Evolutionary conservation across 2,797 vertebrate genomes (phyloP).

Genomic region (Hemibagrus guttatus): DNA sequence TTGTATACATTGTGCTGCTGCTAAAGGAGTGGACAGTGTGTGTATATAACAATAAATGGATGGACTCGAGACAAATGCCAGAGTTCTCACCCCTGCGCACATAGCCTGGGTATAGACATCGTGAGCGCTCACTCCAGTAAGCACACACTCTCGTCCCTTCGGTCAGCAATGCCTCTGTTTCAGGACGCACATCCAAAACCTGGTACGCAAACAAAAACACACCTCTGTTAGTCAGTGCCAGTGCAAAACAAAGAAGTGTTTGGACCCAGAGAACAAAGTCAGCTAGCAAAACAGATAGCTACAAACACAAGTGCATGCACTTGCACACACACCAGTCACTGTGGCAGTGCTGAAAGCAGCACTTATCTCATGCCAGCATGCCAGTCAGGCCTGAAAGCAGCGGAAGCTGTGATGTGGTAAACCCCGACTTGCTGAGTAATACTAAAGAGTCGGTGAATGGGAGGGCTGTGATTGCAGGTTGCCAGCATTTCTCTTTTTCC

Average conservation of each 20-base stretch:
- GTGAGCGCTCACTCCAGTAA: conserved; percentile 95
- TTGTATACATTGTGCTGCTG: no score
- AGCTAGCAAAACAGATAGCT: conserved; percentile 47
- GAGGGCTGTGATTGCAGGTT: conserved; percentile 79
- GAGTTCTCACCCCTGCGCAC: conserved; percentile 82
- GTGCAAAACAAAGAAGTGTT: conserved; percentile 54
- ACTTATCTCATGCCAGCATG: conserved; percentile 81
- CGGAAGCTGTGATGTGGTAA: conserved; percentile 80
- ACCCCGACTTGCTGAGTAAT: conserved; percentile 83
- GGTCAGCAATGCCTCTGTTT: conserved; percentile 79
- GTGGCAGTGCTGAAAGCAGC: conserved; percentile 73
- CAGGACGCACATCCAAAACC: conserved; percentile 89
- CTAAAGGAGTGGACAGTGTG: no score
- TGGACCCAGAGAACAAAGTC: conserved; percentile 54
- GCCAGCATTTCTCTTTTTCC: conserved; percentile 72
- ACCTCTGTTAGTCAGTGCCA: conserved; percentile 69
- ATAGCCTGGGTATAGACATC: conserved; percentile 92
- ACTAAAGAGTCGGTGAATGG: conserved; percentile 78
- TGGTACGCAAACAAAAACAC: conserved; percentile 61
- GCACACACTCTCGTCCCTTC: conserved; percentile 92
- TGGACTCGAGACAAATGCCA: neutral
- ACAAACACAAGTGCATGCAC: conserved; percentile 52
- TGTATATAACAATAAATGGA: neutral
- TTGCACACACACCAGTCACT: conserved; percentile 63
- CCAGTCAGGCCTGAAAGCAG: conserved; percentile 78